A percentile compares a stretch with the other conserved stretches of the same genome.
Conservation (phyloP, 2,113 vertebrate species). For the Mirounga angustirostris region DNA sequence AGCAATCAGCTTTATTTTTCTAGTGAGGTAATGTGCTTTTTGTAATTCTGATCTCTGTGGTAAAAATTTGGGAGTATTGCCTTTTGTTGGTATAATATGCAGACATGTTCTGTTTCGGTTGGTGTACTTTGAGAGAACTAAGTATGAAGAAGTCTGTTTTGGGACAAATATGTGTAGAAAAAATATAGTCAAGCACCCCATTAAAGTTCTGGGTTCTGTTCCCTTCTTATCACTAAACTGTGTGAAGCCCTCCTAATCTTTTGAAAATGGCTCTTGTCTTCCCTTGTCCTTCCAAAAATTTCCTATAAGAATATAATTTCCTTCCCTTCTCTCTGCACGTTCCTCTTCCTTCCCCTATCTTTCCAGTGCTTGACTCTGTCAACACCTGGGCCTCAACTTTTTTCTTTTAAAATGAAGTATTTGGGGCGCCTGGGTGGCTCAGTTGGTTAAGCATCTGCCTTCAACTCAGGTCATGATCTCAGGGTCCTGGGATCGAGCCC, state of each 20-base stretch:
- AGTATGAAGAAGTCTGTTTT: not conserved
- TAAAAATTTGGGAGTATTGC: not conserved
- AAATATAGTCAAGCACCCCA: not conserved
- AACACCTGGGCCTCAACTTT: not conserved
- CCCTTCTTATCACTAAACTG: not conserved
- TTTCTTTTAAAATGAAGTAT: not conserved
- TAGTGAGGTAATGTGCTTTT: not conserved
- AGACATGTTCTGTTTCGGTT: not conserved
- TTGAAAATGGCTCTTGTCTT: conserved; percentile 15
- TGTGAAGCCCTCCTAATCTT: not conserved
- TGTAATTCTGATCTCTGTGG: not conserved
- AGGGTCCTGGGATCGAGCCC: no score
- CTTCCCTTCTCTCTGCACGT: no score
- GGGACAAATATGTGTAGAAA: not conserved
- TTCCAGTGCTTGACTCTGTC: not conserved
- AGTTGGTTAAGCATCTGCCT: no score
- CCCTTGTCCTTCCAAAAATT: not conserved
- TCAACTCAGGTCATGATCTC: no score
- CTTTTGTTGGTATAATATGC: not conserved
- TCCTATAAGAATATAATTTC: not conserved
- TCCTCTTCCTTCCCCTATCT: not conserved
- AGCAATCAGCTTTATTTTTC: conserved; percentile 1
- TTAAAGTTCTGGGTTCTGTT: not conserved
- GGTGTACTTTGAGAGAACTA: not conserved
- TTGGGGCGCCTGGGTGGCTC: not conserved